A percentile compares a stretch with the other conserved stretches of the same genome.
Conservation (phyloP, 2,113 vertebrate species). For the Cacatua alba region DNA sequence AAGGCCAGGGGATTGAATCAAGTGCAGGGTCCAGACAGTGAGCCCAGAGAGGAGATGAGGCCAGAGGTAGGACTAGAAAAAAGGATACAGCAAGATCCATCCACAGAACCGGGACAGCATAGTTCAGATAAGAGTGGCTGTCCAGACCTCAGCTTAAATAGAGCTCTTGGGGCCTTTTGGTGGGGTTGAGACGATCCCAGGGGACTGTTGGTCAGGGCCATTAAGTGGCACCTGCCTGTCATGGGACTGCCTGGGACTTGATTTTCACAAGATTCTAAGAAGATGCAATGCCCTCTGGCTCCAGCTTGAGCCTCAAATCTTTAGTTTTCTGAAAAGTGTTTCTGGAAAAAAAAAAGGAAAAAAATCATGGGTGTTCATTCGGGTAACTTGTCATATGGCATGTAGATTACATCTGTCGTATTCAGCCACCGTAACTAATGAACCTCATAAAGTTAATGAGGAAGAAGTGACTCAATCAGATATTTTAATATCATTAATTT, state of each 20-base stretch:
- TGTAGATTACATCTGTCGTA: background rate
- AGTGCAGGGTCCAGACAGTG: background rate
- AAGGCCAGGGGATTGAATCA: background rate
- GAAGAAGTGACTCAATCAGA: background rate
- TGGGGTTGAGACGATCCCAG: background rate
- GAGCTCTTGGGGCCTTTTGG: background rate
- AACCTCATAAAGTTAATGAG: background rate
- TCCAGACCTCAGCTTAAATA: background rate
- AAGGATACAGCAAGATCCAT: rapidly evolving
- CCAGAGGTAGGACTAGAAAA: background rate
- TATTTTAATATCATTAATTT: background rate
- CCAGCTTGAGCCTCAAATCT: background rate
- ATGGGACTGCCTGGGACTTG: background rate
- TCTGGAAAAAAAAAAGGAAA: background rate
- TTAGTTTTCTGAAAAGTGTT: background rate
- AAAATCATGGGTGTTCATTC: background rate
- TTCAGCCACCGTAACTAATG: background rate
- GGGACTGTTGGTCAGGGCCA: background rate
- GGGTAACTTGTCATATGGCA: background rate
- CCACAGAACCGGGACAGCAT: background rate
- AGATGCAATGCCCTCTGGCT: background rate
- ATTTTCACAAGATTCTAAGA: background rate
- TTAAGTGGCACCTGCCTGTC: background rate
- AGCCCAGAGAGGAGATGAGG: background rate
- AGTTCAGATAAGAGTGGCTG: background rate